Conservation (phyloP, 2,797 vertebrate species). For the Sparidentex hasta region DNA sequence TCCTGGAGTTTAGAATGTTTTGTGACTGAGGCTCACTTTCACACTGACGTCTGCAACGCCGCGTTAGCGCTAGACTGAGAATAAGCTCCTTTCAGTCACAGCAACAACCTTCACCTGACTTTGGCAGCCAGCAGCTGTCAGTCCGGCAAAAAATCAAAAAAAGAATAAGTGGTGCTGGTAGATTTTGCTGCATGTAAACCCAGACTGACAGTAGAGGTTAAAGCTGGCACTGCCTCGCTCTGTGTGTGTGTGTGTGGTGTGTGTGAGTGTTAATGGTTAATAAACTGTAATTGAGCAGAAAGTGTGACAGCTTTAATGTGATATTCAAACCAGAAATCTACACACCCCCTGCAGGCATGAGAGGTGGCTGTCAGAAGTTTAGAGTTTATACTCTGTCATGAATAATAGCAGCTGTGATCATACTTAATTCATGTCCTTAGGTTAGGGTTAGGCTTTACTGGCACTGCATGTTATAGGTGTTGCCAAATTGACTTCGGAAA, state of each 20-base stretch:
- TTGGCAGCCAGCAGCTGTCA: slow-evolving; percentile 32
- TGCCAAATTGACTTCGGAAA: no score
- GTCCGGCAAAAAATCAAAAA: not conserved
- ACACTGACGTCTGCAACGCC: not conserved
- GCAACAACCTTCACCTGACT: slow-evolving; percentile 54
- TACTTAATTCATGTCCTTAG: not conserved
- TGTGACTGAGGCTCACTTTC: not conserved
- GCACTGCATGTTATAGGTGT: no score
- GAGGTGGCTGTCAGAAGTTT: slow-evolving; percentile 21
- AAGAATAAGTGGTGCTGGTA: not conserved
- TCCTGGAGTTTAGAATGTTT: not conserved
- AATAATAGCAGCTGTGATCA: slow-evolving; percentile 14
- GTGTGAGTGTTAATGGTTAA: slow-evolving; percentile 7
- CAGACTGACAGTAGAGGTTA: slow-evolving; percentile 37
- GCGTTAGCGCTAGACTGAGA: not conserved
- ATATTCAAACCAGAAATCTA: slow-evolving; percentile 2
- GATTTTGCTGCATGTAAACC: slow-evolving; percentile 12
- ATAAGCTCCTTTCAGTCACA: slow-evolving; percentile 36
- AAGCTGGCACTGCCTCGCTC: slow-evolving; percentile 5
- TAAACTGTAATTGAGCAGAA: slow-evolving; percentile 32
- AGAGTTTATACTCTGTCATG: slow-evolving; percentile 2
- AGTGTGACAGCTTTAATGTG: slow-evolving; percentile 33
- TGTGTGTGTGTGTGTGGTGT: not conserved
- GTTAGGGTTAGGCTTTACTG: no score
- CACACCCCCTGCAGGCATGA: not conserved